Evolutionary conservation across 2,113 vertebrate species (phyloP).

Genomic region (Bubo bubo): DNA sequence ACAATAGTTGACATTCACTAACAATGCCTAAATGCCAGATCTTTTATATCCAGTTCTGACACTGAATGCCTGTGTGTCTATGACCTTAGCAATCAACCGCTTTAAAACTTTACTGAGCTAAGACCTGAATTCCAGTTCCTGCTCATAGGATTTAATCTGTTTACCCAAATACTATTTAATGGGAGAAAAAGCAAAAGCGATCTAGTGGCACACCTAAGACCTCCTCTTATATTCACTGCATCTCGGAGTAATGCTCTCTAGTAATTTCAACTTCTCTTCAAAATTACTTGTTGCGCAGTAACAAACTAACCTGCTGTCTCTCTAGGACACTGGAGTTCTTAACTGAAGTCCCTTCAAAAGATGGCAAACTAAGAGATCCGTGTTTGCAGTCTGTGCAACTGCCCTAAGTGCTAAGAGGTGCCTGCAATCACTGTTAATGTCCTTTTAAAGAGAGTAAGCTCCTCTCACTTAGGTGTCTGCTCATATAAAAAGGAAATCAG

Average conservation of each 20-base stretch:
- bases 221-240: not conserved
- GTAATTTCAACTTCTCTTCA: not conserved
- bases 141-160: not conserved
- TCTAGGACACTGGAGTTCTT: not conserved
- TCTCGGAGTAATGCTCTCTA: not conserved
- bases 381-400: not conserved
- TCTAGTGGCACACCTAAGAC: not conserved
- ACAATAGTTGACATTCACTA: conserved; percentile 42
- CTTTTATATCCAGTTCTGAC: not conserved
- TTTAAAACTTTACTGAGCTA: not conserved
- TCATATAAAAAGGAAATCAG: fast-evolving
- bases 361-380: not conserved
- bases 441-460: not conserved
- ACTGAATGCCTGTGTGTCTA: not conserved
- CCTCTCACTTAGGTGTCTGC: not conserved
- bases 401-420: not conserved
- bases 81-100: not conserved
- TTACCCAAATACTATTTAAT: not conserved
- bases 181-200: not conserved
- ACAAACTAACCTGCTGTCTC: not conserved
- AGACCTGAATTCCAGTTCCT: not conserved
- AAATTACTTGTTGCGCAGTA: not conserved
- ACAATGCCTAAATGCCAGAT: conserved; percentile 24
- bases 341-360: not conserved
- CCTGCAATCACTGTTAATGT: not conserved